A percentile compares a stretch with the other conserved stretches of the same genome.
Conservation (phyloP, 1,140 invertebrate genomes). For the Hetaerina americana region DNA sequence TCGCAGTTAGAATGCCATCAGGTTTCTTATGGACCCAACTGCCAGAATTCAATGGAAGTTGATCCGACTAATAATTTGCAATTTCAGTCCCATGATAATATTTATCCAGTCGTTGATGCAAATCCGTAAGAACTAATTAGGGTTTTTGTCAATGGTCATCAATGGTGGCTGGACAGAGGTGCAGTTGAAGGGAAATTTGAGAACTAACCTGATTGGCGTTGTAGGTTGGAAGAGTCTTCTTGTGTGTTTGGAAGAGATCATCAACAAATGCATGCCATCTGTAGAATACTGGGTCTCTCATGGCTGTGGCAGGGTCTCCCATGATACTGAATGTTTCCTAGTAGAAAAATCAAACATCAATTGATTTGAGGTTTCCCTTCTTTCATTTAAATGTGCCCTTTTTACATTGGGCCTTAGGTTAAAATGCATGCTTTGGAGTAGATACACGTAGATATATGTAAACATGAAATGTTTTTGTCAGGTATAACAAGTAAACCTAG, state of each 20-base stretch:
- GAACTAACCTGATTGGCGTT: slow-evolving; percentile 19
- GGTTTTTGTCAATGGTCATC: slow-evolving; percentile 11
- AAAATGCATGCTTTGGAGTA: too few relatives aligned
- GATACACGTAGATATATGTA: too few relatives aligned
- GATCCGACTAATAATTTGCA: too few relatives aligned
- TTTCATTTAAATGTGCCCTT: too few relatives aligned
- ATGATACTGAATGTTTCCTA: slow-evolving; percentile 24
- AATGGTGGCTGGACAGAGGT: slow-evolving; percentile 9
- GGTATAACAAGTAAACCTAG: too few relatives aligned
- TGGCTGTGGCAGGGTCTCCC: slow-evolving; percentile 23
- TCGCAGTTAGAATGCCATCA: too few relatives aligned
- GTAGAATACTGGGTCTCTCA: slow-evolving; percentile 29
- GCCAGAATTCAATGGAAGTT: too few relatives aligned
- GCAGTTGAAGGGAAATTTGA: neutral
- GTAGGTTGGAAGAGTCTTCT: slow-evolving; percentile 22
- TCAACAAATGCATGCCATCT: slow-evolving; percentile 26
- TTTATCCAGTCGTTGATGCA: too few relatives aligned
- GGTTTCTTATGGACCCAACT: too few relatives aligned
- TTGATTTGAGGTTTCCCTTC: neutral
- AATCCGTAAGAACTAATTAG: slow-evolving; percentile 10
- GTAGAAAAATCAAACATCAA: neutral
- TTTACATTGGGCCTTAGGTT: too few relatives aligned
- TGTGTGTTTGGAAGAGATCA: slow-evolving; percentile 25
- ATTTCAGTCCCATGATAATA: too few relatives aligned
- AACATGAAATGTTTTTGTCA: too few relatives aligned